Conservation (phyloP, 2,113 vertebrate species). For the Neogale vison region DNA sequence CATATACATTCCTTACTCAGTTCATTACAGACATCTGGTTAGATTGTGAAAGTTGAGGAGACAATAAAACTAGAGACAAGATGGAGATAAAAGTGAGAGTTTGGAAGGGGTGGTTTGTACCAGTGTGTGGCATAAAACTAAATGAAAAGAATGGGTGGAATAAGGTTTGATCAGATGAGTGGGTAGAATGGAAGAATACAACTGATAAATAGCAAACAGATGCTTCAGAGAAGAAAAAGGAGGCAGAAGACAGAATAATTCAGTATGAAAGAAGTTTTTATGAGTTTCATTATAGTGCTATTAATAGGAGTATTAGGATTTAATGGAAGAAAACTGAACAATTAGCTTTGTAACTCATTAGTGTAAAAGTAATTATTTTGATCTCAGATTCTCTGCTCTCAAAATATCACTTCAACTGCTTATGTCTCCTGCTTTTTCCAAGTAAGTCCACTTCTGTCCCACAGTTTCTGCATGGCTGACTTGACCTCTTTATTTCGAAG, state of each 20-base stretch:
- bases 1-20: neutral
- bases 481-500: conserved; percentile 72
- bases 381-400: neutral
- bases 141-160: neutral
- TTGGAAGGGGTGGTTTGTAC: neutral
- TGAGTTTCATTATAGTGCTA: neutral
- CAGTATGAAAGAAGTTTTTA: neutral
- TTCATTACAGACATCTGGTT: neutral
- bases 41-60: neutral
- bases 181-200: neutral
- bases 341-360: neutral
- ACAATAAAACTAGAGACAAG: neutral
- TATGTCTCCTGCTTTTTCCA: neutral
- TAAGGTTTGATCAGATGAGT: neutral
- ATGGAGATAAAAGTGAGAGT: neutral
- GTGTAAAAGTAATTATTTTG: neutral
- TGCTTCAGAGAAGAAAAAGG: neutral
- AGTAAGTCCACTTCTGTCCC: neutral
- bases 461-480: conserved; percentile 58
- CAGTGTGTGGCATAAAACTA: neutral
- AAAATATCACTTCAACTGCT: neutral
- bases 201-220: neutral
- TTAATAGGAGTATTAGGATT: neutral
- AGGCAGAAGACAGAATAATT: neutral
- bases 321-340: neutral